Conservation (phyloP, 2,888 invertebrate species). For the Baronia brevicornis region DNA sequence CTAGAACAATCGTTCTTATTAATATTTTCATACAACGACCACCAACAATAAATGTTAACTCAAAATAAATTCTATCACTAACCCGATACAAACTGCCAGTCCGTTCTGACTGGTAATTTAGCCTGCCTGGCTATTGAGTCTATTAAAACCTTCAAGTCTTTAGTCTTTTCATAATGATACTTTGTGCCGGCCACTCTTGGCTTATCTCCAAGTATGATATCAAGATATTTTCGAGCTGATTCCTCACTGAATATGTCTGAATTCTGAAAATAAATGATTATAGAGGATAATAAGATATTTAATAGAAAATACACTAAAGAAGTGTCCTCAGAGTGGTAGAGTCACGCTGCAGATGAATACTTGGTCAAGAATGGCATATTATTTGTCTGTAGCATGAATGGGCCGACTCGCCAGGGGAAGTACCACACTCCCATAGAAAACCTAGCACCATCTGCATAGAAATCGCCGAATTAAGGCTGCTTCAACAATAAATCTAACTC, state of each 20-base stretch:
- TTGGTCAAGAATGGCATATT: too few species aligned
- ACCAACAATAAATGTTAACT: neutral
- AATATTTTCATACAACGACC: slow-evolving; percentile 4
- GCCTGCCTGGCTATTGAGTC: slow-evolving; percentile 36
- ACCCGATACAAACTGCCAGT: slow-evolving; percentile 57
- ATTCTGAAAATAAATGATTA: slow-evolving; percentile 28
- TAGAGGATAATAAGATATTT: neutral
- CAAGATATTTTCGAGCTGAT: slow-evolving; percentile 37
- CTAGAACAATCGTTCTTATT: too few species aligned
- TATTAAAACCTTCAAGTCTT: slow-evolving; percentile 40
- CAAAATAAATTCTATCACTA: slow-evolving; percentile 14
- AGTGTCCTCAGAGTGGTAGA: too few species aligned
- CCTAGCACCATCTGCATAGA: neutral
- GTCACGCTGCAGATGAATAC: too few species aligned
- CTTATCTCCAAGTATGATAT: slow-evolving; percentile 38
- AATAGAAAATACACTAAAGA: too few species aligned
- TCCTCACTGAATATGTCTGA: slow-evolving; percentile 51
- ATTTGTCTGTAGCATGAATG: too few species aligned
- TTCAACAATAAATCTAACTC: too few species aligned
- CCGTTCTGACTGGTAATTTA: slow-evolving; percentile 34
- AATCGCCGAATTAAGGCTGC: too few species aligned
- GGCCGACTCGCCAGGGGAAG: too few species aligned
- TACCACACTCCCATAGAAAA: too few species aligned
- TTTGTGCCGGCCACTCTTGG: slow-evolving; percentile 50
- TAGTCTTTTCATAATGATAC: slow-evolving; percentile 47